Conservation (phyloP, 1,140 invertebrate species). For the Bradysia coprophila region DNA sequence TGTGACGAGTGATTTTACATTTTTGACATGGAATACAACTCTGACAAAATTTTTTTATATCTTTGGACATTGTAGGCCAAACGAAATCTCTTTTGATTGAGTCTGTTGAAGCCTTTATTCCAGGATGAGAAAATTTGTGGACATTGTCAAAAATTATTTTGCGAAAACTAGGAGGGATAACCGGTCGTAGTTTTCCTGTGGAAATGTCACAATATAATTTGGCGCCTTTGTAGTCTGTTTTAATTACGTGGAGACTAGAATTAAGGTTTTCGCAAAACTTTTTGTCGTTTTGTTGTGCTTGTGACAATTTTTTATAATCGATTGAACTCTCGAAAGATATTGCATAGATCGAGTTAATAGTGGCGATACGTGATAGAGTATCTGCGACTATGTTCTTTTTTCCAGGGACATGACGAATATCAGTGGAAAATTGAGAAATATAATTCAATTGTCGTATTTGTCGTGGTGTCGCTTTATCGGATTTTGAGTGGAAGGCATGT, state of each 20-base stretch:
- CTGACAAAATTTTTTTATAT: slow-evolving; percentile 2
- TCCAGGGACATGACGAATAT: slow-evolving; percentile 14
- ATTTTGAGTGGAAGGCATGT: slow-evolving; percentile 8
- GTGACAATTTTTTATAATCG: background rate
- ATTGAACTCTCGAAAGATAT: background rate
- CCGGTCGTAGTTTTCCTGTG: slow-evolving; percentile 9
- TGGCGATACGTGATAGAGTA: slow-evolving; percentile 8
- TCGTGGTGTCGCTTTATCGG: slow-evolving; percentile 7
- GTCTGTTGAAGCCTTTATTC: slow-evolving; percentile 6
- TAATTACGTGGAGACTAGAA: slow-evolving; percentile 7
- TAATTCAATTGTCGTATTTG: slow-evolving; percentile 12
- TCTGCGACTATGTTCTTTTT: slow-evolving; percentile 10
- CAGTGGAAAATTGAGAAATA: slow-evolving; percentile 11
- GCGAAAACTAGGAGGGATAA: slow-evolving; percentile 9
- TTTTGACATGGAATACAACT: slow-evolving; percentile 13
- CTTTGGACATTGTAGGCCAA: slow-evolving; percentile 14
- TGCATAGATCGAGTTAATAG: background rate
- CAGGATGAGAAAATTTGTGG: slow-evolving; percentile 12
- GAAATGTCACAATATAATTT: slow-evolving; percentile 8
- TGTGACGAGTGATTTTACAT: slow-evolving; percentile 10
- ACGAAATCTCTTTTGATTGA: slow-evolving; percentile 9
- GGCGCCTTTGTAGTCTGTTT: background rate
- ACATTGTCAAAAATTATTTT: slow-evolving; percentile 9
- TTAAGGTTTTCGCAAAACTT: background rate
- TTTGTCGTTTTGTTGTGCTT: background rate